Evolutionary conservation across 2,888 invertebrate genomes (phyloP), one percentile per base, ranked within the genome.

Genomic region (Chrysolina haemoptera): DNA sequence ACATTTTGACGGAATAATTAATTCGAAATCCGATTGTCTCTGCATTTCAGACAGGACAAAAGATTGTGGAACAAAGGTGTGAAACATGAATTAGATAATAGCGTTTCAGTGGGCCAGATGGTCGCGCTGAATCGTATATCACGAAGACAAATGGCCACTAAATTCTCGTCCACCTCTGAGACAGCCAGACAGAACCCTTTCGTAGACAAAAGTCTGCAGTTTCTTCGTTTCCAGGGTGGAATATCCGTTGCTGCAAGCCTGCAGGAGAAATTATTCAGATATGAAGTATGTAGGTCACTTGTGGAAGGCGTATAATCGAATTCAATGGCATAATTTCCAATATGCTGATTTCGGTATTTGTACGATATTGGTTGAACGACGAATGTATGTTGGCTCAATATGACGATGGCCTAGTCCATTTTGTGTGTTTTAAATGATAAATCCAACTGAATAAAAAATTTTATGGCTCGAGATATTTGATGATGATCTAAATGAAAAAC

Each of bases 81-180:
- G 82, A 81, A 81, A 82, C 82, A 81, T 77, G 82, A 81, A 81
- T 82, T 81, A 81, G 83, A 82, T 82, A 82, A 82, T 79, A 74
- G 81, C 73, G 76, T 80, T 80, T 77, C 80, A 75, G 72, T 67
- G 71, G 76, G 76, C 79, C 80, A 81, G 80, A 81, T 78, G 81
- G 80, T 75, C 71, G 70, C 78, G 78, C 79, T 75, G 74, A 50
- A 65, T 79, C 83, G 82, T 85, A 84, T 82, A 85, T 85, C 84
- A 85, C 83, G 75, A 83, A 85, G 85, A 86, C 84, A 84, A 85
- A 86, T 84, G 83, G 84, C 82, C 84, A 84, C 83, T 85, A 85
- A 85, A 85, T 85, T 85, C 81, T 83, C 81, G 83, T 85, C 82
- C 80, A 78, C 79, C 79, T 82, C 81, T 81, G 81, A n/a, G n/a